Base-by-base conservation (phyloP, 2,797 vertebrate species). In the Sebastes kiyomatsui region DNA sequence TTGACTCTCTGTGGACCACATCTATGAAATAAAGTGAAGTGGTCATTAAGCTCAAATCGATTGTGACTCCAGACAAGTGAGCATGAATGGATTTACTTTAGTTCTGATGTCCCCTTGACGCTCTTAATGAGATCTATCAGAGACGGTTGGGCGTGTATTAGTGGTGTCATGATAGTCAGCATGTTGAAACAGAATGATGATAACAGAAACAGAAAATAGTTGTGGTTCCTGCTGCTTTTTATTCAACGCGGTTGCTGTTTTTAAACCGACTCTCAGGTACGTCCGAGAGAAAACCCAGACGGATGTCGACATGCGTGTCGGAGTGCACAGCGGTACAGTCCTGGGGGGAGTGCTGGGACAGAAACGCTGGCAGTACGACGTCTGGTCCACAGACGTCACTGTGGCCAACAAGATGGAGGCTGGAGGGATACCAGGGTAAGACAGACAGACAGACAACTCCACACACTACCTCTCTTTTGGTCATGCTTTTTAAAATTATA, bases 391-490 rank as follows among this genome's bases (percentile, higher is more conserved):
- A 0, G 98, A 99, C 0, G 98, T 99, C 87, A 98, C 98, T 0
- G 96, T 99, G 73, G 98, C 98, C 81, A 99, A 99, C 93, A 99
- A 99, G 93, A 98, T 99, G 98, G 98, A 99, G 84, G 97, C 98
- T 0, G 97, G 98, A 0, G 98, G 98, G 64, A 97, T 99, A 86
- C 98, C 98, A 0, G 98, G 98, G 98, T 98, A 90, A 92, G 88
- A 82, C n/a, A 54, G 7, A 73, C 71, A 25, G 3, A 73, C 71
- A 28, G 2, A 30, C 25, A 32, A 38, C 35, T 20, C 35, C 5
- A 35, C 10, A 3, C 5, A 22, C 3, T 9, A 12, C 49, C 18
- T 76, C 20, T 52, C 23, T 13, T 5, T 60, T 28, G 10, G 10
- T 33, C 30, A 42, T 12, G 13, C 14, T 42, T 42, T 16, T 42